These are phyloP conservation scores for Acleris cristana DNA, from an alignment of 2,888 invertebrate genomes.

Conservation along the genomic window DNA sequence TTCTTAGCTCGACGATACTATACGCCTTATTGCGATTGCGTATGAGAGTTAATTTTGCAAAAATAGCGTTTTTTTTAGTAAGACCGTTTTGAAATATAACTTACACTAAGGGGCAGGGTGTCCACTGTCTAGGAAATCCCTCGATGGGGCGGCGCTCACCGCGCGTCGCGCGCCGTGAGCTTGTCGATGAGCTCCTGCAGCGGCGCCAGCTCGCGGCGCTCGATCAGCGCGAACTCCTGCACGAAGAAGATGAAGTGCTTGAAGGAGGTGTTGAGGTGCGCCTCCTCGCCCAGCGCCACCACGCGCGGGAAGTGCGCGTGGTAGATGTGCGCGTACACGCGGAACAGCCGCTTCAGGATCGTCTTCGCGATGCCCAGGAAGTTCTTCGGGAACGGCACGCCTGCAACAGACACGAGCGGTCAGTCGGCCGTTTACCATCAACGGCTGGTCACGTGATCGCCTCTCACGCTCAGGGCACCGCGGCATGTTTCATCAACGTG, in stretches of 20 bases:
- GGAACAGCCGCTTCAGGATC: conserved; percentile 97
- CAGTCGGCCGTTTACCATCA: not conserved
- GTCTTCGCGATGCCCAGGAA: conserved; percentile 98
- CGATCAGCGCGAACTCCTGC: conserved; percentile 98
- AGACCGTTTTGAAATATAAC: too few relatives aligned
- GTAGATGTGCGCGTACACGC: conserved; percentile 99
- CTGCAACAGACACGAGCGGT: conserved; percentile 58
- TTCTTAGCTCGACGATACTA: too few relatives aligned
- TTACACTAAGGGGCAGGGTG: too few relatives aligned
- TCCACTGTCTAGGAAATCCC: too few relatives aligned
- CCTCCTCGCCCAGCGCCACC: conserved; percentile 98
- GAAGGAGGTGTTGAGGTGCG: conserved; percentile 99
- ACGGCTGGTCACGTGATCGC: too few relatives aligned
- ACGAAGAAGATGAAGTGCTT: conserved; percentile 99
- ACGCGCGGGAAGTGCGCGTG: conserved; percentile 99
- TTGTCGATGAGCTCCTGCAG: conserved; percentile 98
- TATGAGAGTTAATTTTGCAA: too few relatives aligned
- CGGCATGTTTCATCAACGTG: too few relatives aligned
- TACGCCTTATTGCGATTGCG: too few relatives aligned
- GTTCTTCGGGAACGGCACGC: conserved; percentile 99
- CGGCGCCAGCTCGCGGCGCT: conserved; percentile 97
- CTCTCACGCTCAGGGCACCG: too few relatives aligned
- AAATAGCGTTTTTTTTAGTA: too few relatives aligned
- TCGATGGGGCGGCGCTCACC: conserved; percentile 80
- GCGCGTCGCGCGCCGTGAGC: conserved; percentile 94